Conservation (phyloP, 1,140 invertebrate species). For the Venustaconcha ellipsiformis region DNA sequence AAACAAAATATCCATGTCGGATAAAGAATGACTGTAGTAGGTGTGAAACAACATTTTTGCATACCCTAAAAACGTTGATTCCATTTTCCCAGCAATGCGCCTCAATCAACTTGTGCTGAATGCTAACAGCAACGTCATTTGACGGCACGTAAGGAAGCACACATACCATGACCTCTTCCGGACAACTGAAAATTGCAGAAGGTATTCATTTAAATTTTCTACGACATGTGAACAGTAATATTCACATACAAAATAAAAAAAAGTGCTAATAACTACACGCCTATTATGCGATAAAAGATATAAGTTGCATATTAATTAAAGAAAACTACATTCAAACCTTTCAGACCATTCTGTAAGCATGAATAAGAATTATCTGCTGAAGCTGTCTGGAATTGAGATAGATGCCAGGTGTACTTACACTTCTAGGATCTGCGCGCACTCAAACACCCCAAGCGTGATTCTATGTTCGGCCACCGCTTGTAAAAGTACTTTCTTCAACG, state of each 20-base stretch:
- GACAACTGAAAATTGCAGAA: slow-evolving; percentile 10
- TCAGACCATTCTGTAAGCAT: no score
- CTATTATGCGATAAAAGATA: no score
- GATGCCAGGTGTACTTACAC: slow-evolving; percentile 11
- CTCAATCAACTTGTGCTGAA: slow-evolving; percentile 32
- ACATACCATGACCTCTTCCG: slow-evolving; percentile 34
- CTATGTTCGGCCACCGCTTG: slow-evolving; percentile 19
- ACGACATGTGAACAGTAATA: no score
- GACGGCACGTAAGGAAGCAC: slow-evolving; percentile 12
- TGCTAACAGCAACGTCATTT: slow-evolving; percentile 11
- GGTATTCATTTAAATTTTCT: no score
- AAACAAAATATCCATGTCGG: neutral
- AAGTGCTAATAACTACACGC: no score
- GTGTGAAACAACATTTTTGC: neutral
- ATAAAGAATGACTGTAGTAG: neutral
- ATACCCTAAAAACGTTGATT: slow-evolving; percentile 21
- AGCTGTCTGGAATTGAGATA: no score
- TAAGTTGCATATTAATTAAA: no score
- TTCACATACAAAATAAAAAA: no score
- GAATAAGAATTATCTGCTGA: no score
- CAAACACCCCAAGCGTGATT: slow-evolving; percentile 21
- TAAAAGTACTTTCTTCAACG: slow-evolving; percentile 16
- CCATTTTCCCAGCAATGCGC: slow-evolving; percentile 30
- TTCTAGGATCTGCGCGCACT: slow-evolving; percentile 27
- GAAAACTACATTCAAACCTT: no score